Conservation (phyloP, 2,113 vertebrate species). For the Urocitellus parryii region DNA sequence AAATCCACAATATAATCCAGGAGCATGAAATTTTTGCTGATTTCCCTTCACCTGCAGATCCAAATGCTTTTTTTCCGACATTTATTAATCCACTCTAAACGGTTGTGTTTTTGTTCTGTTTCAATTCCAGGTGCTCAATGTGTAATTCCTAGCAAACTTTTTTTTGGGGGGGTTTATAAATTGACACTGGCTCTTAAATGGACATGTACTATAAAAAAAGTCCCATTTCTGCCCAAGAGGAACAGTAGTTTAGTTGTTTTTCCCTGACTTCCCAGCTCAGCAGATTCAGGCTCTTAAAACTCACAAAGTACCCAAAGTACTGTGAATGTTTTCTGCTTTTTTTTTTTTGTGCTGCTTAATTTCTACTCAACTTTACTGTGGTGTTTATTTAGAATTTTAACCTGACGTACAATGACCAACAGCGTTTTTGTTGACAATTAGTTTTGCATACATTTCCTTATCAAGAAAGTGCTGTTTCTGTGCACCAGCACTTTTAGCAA, state of each 20-base stretch:
- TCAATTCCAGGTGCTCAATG: constrained; percentile 29
- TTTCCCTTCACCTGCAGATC: not conserved
- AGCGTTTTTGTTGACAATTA: constrained; percentile 29
- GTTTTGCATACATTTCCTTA: not conserved
- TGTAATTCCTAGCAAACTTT: constrained; percentile 39
- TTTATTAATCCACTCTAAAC: not conserved
- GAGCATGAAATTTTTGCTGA: not conserved
- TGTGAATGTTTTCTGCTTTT: not conserved
- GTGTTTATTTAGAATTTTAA: constrained; percentile 18
- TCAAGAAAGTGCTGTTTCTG: not conserved
- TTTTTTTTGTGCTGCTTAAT: not conserved
- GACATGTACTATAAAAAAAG: constrained; percentile 9
- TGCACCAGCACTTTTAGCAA: not conserved
- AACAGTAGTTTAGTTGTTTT: constrained; percentile 46
- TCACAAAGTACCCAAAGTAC: not conserved
- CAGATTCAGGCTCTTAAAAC: not conserved
- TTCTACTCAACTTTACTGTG: not conserved
- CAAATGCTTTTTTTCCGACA: not conserved
- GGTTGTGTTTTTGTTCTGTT: not conserved
- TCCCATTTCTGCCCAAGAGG: not conserved
- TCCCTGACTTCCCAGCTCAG: not conserved
- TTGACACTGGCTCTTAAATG: not conserved
- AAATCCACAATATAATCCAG: not conserved
- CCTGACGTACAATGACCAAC: not conserved
- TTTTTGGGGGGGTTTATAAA: not conserved